Percentiles rank a stretch among this genome's conserved stretches.
phyloP scores from a whole-genome alignment of 1,140 invertebrate species.

The Danaus melanippus region DNA sequence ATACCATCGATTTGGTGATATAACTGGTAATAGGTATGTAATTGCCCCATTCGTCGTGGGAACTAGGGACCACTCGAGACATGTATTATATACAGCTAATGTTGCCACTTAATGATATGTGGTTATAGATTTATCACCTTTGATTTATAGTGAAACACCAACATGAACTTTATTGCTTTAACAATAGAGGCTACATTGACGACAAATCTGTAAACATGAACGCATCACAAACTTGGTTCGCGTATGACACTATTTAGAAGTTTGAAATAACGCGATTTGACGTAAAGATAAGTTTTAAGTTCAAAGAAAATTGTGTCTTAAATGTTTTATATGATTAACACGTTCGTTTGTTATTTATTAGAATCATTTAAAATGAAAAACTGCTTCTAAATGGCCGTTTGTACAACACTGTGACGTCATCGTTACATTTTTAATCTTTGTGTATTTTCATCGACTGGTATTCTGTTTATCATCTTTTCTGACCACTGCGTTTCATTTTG shows the following conservation, averaged over 20 bases:
- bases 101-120: conserved; percentile 15
- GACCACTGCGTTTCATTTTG: too few species aligned
- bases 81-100: conserved; percentile 15
- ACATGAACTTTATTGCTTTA: conserved; percentile 4
- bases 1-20: conserved; percentile 18
- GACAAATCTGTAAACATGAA: background rate
- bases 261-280: conserved; percentile 13
- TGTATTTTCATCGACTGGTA: too few species aligned
- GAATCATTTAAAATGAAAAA: too few species aligned
- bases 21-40: conserved; percentile 18
- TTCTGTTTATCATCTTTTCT: too few species aligned
- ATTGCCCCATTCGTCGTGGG: conserved; percentile 17
- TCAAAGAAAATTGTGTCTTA: conserved; percentile 13
- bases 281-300: conserved; percentile 11
- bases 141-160: background rate
- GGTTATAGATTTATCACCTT: conserved; percentile 7
- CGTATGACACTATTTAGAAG: conserved; percentile 12
- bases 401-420: too few species aligned
- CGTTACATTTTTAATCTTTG: too few species aligned
- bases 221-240: conserved; percentile 1
- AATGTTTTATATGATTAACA: too few species aligned
- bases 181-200: background rate
- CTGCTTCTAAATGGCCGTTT: too few species aligned
- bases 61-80: conserved; percentile 10
- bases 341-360: too few species aligned